A percentile compares a stretch with the other conserved stretches of the same genome.
phyloP scores from a whole-genome alignment of 2,888 invertebrate species.

The Drosophila incognita region DNA sequence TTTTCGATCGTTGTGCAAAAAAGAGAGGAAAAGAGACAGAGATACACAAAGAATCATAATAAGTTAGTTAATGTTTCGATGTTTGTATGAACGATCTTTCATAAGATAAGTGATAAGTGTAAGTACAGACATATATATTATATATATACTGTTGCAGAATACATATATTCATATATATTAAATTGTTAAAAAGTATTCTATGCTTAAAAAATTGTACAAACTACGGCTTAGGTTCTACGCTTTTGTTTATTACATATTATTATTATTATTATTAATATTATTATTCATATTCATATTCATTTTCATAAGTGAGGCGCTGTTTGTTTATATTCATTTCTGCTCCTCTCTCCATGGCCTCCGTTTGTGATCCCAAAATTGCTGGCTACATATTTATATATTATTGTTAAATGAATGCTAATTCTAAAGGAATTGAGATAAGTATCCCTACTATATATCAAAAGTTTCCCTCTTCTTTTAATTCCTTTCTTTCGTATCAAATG shows the following conservation, averaged over 20 bases:
- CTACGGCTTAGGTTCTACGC: conserved; percentile 56
- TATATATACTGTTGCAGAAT: conserved; percentile 26
- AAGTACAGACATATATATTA: conserved; percentile 23
- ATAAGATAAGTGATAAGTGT: conserved; percentile 8
- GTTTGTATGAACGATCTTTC: conserved; percentile 12
- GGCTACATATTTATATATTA: conserved; percentile 15
- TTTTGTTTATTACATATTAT: conserved; percentile 12
- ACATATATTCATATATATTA: conserved; percentile 18
- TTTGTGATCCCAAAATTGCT: conserved; percentile 6
- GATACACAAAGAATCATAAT: conserved; percentile 55
- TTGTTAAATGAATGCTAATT: conserved; percentile 12
- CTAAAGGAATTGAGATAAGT: conserved; percentile 26
- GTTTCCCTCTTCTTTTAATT: not conserved
- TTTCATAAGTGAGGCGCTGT: conserved; percentile 17
- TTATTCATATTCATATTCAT: not conserved
- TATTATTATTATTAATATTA: conserved; percentile 3
- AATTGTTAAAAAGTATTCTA: conserved; percentile 12
- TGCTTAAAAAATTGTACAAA: conserved; percentile 48
- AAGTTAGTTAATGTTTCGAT: conserved; percentile 30
- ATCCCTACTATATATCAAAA: conserved; percentile 6
- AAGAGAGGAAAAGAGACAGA: conserved; percentile 49
- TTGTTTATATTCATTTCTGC: conserved; percentile 1
- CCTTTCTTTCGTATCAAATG: conserved; percentile 14
- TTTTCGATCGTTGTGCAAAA: conserved; percentile 27
- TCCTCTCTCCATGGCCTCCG: not conserved